Evolutionary conservation across 2,888 invertebrate species (phyloP).

Genomic region (Taphrorychus bicolor): DNA sequence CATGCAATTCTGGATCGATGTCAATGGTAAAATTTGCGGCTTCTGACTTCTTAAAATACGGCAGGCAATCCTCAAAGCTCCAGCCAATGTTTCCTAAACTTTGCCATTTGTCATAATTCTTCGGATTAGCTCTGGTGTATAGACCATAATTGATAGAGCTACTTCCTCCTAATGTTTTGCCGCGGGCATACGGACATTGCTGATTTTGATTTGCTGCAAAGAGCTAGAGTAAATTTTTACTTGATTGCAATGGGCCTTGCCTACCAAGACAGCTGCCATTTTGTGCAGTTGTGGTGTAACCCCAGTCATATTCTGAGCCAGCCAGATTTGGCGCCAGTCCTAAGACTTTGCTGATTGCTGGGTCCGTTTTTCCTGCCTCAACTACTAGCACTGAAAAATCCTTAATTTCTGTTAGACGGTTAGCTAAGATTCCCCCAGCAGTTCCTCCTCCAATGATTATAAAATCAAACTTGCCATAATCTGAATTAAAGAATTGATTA

Average conservation of each 20-base stretch:
- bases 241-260: too few species aligned
- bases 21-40: conserved; percentile 3
- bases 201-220: too few species aligned
- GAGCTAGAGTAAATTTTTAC: too few species aligned
- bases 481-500: too few species aligned
- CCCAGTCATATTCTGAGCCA: neutral
- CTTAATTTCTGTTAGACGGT: neutral
- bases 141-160: conserved; percentile 7
- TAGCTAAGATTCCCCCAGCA: conserved; percentile 4
- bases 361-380: neutral
- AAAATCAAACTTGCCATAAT: conserved; percentile 9
- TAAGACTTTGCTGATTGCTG: neutral
- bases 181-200: conserved; percentile 6
- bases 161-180: conserved; percentile 15
- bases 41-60: conserved; percentile 39
- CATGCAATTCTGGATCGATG: conserved; percentile 14
- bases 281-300: neutral
- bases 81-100: conserved; percentile 41
- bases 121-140: neutral
- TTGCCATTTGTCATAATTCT: conserved; percentile 10
- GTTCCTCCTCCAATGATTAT: conserved; percentile 6
- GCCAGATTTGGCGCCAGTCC: neutral
- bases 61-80: conserved; percentile 59
- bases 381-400: neutral
- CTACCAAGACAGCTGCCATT: neutral